Percentiles rank a stretch among this genome's conserved stretches.
Evolutionary conservation across 2,113 vertebrate species (phyloP).

Genomic region (Neodon shergylaensis): DNA sequence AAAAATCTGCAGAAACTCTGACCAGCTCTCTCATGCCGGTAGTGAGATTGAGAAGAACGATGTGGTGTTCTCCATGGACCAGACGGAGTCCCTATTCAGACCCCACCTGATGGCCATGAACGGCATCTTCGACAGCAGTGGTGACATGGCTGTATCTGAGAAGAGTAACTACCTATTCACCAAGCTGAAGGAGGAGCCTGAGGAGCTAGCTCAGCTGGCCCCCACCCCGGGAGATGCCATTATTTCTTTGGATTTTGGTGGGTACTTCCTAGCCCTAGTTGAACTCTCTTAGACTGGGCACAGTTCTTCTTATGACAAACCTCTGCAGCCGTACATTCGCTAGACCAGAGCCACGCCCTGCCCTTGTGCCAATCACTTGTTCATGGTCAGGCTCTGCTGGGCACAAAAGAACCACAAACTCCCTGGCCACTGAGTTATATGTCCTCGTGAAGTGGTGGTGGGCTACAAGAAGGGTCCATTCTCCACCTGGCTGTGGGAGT

Average conservation of each 20-base stretch:
- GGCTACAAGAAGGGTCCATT: fast-evolving
- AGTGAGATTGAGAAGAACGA: conserved; percentile 97
- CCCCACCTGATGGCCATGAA: conserved; percentile 88
- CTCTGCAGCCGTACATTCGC: neutral
- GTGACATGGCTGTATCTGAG: conserved; percentile 78
- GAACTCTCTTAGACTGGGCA: neutral
- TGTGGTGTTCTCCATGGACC: conserved; percentile 95
- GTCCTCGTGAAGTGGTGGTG: neutral
- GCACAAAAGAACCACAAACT: no score
- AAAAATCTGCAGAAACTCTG: conserved; percentile 32
- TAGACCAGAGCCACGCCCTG: neutral
- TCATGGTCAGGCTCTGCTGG: neutral
- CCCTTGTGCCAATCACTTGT: neutral
- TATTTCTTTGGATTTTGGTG: conserved; percentile 95
- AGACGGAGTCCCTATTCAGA: conserved; percentile 95
- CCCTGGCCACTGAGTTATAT: neutral
- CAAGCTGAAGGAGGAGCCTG: conserved; percentile 97
- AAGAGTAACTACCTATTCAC: conserved; percentile 90
- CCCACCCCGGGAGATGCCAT: conserved; percentile 95
- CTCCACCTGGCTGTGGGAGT: neutral
- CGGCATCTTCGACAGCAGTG: conserved; percentile 86
- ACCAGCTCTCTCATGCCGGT: conserved; percentile 64
- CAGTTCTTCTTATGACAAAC: neutral
- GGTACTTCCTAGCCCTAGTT: conserved; percentile 66
- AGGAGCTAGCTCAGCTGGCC: conserved; percentile 95